A percentile compares a stretch with the other conserved stretches of the same genome.
Conservation (phyloP, 2,888 invertebrate species). For the Eristalinus aeneus region DNA sequence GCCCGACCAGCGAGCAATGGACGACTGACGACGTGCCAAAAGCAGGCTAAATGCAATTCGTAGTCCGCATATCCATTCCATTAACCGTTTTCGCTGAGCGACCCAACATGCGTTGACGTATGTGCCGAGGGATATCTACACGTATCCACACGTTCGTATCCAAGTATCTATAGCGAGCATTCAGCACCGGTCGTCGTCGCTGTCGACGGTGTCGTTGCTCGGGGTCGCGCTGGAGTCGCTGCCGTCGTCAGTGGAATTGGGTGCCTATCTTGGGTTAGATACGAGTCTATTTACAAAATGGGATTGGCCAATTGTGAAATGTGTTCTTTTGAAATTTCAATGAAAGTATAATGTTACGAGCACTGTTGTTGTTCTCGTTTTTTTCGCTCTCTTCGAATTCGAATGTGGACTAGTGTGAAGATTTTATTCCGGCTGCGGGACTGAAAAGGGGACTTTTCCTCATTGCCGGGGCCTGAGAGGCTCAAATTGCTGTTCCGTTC, state of each 20-base stretch:
- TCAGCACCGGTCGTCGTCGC: slow-evolving; percentile 29
- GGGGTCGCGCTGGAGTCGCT: slow-evolving; percentile 2
- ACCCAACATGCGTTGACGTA: slow-evolving; percentile 54
- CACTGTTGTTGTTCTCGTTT: slow-evolving; percentile 39
- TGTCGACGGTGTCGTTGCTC: slow-evolving; percentile 11
- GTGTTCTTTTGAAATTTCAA: slow-evolving; percentile 70
- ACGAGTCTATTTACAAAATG: slow-evolving; percentile 60
- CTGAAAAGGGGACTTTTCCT: slow-evolving; percentile 21
- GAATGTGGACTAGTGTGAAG: slow-evolving; percentile 46
- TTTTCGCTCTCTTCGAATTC: slow-evolving; percentile 29
- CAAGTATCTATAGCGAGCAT: slow-evolving; percentile 60
- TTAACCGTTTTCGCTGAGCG: slow-evolving; percentile 62
- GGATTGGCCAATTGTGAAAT: slow-evolving; percentile 70
- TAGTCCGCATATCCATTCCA: slow-evolving; percentile 57
- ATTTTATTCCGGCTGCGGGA: slow-evolving; percentile 33
- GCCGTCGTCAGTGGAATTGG: slow-evolving; percentile 58
- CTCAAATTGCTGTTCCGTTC: slow-evolving; percentile 24
- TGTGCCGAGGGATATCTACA: slow-evolving; percentile 45
- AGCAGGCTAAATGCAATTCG: slow-evolving; percentile 56
- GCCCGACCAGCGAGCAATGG: too few species aligned
- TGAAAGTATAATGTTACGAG: slow-evolving; percentile 67
- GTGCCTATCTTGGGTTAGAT: slow-evolving; percentile 60
- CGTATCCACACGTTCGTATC: slow-evolving; percentile 45
- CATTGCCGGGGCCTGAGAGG: not conserved
- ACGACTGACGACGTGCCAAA: slow-evolving; percentile 48